Evolutionary conservation across 2,888 invertebrate species (phyloP).

Genomic region (Pollenia angustigena): DNA sequence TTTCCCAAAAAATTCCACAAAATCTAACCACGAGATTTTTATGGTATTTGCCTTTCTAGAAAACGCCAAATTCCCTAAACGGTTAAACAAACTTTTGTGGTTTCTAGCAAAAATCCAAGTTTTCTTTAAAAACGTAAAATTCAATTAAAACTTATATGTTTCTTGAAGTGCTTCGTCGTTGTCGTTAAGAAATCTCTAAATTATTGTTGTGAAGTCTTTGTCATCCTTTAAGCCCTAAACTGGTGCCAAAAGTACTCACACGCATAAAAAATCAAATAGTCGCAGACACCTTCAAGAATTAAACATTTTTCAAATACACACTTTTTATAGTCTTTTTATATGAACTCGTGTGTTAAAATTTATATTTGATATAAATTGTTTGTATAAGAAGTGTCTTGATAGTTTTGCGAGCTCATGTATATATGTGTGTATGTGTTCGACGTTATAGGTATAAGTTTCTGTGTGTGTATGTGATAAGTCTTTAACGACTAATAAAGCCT

Average conservation of each 20-base stretch:
- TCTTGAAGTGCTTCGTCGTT: background rate
- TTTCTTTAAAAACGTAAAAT: background rate
- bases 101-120: too few relatives aligned
- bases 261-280: background rate
- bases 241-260: background rate
- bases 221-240: background rate
- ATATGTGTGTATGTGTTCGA: background rate
- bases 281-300: background rate
- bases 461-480: conserved; percentile 41
- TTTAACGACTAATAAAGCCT: conserved; percentile 71
- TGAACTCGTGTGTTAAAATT: background rate
- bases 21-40: too few relatives aligned
- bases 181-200: background rate
- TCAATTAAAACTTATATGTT: background rate
- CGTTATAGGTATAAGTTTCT: conserved; percentile 22
- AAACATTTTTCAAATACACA: conserved; percentile 13
- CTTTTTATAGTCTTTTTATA: background rate
- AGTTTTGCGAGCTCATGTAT: background rate
- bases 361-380: background rate
- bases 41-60: too few relatives aligned
- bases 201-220: background rate
- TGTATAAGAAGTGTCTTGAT: background rate
- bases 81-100: too few relatives aligned
- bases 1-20: too few relatives aligned
- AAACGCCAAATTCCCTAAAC: too few relatives aligned